phyloP scores from a whole-genome alignment of 2,797 vertebrate genomes.

The Philypnodon macrostomus region DNA sequence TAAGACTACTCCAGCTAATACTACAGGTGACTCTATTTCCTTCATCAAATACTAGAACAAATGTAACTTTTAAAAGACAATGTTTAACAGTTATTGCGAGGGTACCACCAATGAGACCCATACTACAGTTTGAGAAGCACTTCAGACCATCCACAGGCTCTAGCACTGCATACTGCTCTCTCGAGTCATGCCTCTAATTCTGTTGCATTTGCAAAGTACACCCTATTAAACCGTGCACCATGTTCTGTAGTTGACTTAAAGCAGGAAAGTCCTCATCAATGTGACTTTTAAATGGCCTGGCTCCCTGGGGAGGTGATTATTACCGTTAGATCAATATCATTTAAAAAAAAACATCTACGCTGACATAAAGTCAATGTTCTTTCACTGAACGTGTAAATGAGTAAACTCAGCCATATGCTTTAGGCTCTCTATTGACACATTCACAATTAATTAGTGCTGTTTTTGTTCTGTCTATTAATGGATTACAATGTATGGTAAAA shows the following conservation, averaged over 20 bases:
- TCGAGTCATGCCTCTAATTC: background rate
- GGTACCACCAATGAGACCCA: too few relatives aligned
- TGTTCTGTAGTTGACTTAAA: constrained; percentile 15
- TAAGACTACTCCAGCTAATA: too few relatives aligned
- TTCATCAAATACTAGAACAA: too few relatives aligned
- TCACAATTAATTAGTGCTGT: constrained; percentile 56
- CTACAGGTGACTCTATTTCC: too few relatives aligned
- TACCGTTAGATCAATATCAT: constrained; percentile 61
- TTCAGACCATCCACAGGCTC: background rate
- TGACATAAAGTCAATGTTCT: constrained; percentile 60
- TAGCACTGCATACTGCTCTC: background rate
- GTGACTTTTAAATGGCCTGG: constrained; percentile 52
- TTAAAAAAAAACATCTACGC: constrained; percentile 60
- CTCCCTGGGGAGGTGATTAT: constrained; percentile 52
- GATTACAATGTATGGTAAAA: constrained; percentile 14
- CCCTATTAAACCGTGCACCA: background rate
- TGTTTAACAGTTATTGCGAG: too few relatives aligned
- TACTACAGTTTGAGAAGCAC: too few relatives aligned
- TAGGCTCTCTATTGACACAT: constrained; percentile 45
- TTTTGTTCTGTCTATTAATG: constrained; percentile 28
- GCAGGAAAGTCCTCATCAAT: constrained; percentile 20
- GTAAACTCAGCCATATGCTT: constrained; percentile 47
- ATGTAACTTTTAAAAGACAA: too few relatives aligned
- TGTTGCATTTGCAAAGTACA: background rate
- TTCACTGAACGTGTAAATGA: constrained; percentile 56